Evolutionary conservation across 1,140 invertebrate species (phyloP).

Genomic region (Hycleus cichorii): DNA sequence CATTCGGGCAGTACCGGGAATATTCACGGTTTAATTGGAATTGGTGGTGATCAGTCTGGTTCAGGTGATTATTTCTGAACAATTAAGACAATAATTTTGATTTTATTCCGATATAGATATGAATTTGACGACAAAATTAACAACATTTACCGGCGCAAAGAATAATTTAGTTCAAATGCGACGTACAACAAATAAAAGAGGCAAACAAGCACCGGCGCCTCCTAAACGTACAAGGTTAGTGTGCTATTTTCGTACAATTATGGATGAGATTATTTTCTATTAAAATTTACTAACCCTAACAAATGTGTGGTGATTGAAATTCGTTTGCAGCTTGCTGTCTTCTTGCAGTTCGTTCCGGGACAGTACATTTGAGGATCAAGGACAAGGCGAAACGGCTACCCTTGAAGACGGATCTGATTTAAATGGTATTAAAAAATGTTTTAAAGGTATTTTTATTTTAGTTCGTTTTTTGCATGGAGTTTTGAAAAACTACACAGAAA

Average conservation of each 20-base stretch:
- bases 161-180: slow-evolving; percentile 71
- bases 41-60: slow-evolving; percentile 43
- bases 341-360: slow-evolving; percentile 80
- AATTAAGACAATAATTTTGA: too few species aligned
- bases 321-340: slow-evolving; percentile 61
- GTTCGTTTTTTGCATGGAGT: slow-evolving; percentile 19
- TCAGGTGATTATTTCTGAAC: background rate
- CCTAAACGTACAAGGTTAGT: slow-evolving; percentile 83
- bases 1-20: slow-evolving; percentile 57
- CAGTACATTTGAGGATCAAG: slow-evolving; percentile 44
- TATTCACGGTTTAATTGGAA: slow-evolving; percentile 53
- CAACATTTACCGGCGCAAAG: slow-evolving; percentile 58
- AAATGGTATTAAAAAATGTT: slow-evolving; percentile 39
- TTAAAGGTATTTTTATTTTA: slow-evolving; percentile 35
- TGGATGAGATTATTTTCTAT: background rate
- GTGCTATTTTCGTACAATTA: background rate
- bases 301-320: slow-evolving; percentile 15
- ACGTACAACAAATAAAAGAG: slow-evolving; percentile 76
- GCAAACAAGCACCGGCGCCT: slow-evolving; percentile 89
- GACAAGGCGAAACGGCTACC: slow-evolving; percentile 49
- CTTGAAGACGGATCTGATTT: slow-evolving; percentile 43
- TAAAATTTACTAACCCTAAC: slow-evolving; percentile 5
- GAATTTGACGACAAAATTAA: slow-evolving; percentile 53
- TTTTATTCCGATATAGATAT: slow-evolving; percentile 26
- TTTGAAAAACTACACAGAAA: background rate